These are phyloP conservation scores for Spheniscus mendiculus DNA, from an alignment of 2,113 vertebrate genomes.

Conservation along the genomic window DNA sequence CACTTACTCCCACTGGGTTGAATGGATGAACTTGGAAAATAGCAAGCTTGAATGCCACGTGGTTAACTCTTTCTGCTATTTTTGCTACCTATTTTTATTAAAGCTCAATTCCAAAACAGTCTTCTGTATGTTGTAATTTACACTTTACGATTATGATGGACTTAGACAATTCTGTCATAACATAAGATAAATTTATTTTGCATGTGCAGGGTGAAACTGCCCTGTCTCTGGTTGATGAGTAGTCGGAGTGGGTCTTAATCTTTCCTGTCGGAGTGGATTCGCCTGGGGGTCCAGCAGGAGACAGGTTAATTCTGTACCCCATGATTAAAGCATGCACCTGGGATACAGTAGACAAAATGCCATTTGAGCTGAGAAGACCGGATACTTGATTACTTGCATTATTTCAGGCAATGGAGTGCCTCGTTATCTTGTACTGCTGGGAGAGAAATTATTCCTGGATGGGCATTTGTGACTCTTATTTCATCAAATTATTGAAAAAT, in stretches of 20 bases:
- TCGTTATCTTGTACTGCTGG: background rate
- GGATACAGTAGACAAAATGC: background rate
- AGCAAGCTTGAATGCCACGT: no score
- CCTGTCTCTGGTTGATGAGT: background rate
- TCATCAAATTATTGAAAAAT: background rate
- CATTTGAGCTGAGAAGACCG: background rate
- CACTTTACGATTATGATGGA: no score
- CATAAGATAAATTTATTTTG: no score
- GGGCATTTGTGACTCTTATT: background rate
- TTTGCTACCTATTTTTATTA: no score
- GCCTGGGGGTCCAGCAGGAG: background rate
- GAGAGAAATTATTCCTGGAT: background rate
- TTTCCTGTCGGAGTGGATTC: background rate
- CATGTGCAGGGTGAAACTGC: no score
- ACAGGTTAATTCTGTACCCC: background rate
- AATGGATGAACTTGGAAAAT: no score
- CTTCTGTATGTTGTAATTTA: no score
- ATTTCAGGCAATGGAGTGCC: background rate
- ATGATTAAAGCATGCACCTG: background rate
- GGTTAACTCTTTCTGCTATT: no score
- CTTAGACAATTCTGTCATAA: no score
- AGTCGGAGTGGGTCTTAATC: background rate
- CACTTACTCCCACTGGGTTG: no score
- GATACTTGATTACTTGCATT: background rate
- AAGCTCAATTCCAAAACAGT: no score